Evolutionary conservation across 2,113 vertebrate species (phyloP).

Genomic region (Carassius auratus): DNA sequence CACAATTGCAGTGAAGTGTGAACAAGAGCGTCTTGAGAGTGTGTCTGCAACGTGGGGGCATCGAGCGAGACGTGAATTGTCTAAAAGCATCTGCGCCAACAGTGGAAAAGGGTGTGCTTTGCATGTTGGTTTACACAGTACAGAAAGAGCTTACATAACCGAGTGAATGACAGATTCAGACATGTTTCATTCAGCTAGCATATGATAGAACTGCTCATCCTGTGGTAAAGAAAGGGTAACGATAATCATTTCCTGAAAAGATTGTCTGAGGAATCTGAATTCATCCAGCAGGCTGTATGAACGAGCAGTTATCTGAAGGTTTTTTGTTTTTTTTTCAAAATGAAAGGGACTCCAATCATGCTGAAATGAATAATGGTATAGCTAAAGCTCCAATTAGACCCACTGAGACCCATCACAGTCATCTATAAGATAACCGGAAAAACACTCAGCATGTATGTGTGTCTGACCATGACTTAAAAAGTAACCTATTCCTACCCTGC

Average conservation of each 20-base stretch:
- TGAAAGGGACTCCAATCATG: constrained; percentile 42
- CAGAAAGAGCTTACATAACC: constrained; percentile 35
- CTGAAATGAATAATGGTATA: constrained; percentile 40
- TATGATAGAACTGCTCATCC: constrained; percentile 48
- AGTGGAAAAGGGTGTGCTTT: not conserved
- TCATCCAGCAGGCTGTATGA: constrained; percentile 41
- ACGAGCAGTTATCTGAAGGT: constrained; percentile 35
- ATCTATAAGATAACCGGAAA: not conserved
- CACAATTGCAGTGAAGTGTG: constrained; percentile 15
- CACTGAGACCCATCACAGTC: constrained; percentile 20
- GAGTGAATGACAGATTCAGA: constrained; percentile 36
- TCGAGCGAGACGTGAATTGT: not conserved
- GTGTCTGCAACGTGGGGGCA: not conserved
- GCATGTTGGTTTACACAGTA: not conserved
- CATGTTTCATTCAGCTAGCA: constrained; percentile 40
- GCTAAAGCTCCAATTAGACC: constrained; percentile 44
- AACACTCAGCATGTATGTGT: not conserved
- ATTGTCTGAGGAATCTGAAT: constrained; percentile 48
- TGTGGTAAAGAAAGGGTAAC: constrained; percentile 50
- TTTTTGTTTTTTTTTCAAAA: constrained; percentile 42
- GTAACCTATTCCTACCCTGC: not conserved
- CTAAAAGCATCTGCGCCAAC: not conserved
- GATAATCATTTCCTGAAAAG: constrained; percentile 51
- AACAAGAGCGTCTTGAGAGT: constrained; percentile 21
- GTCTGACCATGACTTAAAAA: not conserved